These are phyloP conservation scores for Ophioninae sp. DNA, from an alignment of 2,888 invertebrate genomes.

Conservation along the genomic window DNA sequence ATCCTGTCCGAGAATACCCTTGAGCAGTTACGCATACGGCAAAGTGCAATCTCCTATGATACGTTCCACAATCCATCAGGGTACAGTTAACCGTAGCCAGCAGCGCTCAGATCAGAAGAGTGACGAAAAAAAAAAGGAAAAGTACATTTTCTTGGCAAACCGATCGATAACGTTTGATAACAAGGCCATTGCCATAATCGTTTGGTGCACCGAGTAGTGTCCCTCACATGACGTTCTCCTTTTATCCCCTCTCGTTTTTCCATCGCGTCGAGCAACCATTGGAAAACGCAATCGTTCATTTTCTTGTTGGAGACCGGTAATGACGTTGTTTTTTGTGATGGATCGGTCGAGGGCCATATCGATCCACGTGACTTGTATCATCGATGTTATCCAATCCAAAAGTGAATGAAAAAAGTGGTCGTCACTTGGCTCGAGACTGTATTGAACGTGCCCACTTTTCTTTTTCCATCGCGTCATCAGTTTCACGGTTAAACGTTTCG, in stretches of 20 bases:
- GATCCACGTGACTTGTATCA: constrained; percentile 30
- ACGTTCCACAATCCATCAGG: constrained; percentile 74
- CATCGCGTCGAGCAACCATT: neutral
- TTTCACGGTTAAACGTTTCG: constrained; percentile 24
- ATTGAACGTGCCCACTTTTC: neutral
- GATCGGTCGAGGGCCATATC: constrained; percentile 10
- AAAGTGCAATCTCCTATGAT: constrained; percentile 71
- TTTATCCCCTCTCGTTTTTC: neutral
- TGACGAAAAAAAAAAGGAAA: constrained; percentile 4
- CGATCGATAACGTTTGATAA: constrained; percentile 76
- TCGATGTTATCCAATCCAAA: neutral
- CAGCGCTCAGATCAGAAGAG: constrained; percentile 33
- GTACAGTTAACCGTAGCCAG: constrained; percentile 73
- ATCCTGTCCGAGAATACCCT: constrained; percentile 73
- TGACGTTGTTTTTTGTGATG: constrained; percentile 32
- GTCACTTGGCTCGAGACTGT: constrained; percentile 11
- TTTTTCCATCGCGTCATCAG: neutral
- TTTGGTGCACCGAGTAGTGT: constrained; percentile 35
- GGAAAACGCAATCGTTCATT: constrained; percentile 42
- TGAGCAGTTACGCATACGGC: constrained; percentile 70
- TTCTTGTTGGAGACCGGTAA: constrained; percentile 28
- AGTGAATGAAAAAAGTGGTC: neutral
- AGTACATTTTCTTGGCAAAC: neutral
- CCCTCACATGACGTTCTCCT: neutral
- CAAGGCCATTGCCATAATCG: constrained; percentile 68